phyloP scores from a whole-genome alignment of 2,888 invertebrate genomes.

The Himalopsyche tibetana region DNA sequence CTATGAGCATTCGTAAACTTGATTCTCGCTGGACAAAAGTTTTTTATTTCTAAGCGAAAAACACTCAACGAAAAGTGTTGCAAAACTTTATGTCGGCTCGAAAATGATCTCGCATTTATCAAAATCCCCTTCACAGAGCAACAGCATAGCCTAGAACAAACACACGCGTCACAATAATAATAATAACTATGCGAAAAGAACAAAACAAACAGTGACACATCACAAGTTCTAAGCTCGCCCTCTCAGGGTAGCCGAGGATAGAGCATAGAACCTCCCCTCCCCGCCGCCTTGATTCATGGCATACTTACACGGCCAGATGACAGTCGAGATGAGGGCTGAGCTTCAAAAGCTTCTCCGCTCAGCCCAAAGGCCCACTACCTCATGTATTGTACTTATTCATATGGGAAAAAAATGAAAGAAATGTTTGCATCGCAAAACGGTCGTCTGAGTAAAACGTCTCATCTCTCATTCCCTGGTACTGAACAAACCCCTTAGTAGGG shows the following conservation, averaged over 20 bases:
- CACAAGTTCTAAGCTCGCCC: conserved; percentile 38
- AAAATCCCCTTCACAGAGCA: conserved; percentile 31
- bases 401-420: conserved; percentile 53
- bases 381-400: conserved; percentile 60
- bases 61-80: conserved; percentile 41
- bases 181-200: conserved; percentile 52
- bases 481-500: neutral
- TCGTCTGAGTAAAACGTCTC: neutral
- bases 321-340: conserved; percentile 48
- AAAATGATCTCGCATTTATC: conserved; percentile 47
- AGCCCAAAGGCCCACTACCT: conserved; percentile 40
- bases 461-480: conserved; percentile 16
- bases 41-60: conserved; percentile 18
- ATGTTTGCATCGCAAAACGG: conserved; percentile 45
- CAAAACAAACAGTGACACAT: conserved; percentile 45
- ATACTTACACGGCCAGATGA: conserved; percentile 60
- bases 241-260: conserved; percentile 20
- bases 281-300: conserved; percentile 56
- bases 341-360: conserved; percentile 39
- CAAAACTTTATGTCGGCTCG: conserved; percentile 24
- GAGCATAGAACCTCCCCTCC: conserved; percentile 20
- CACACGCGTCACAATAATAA: conserved; percentile 42
- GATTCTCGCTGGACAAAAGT: conserved; percentile 19
- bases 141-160: conserved; percentile 44
- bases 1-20: conserved; percentile 12